These are phyloP conservation scores for Macrochelys suwanniensis DNA, from an alignment of 2,797 vertebrate species.

Conservation along the genomic window DNA sequence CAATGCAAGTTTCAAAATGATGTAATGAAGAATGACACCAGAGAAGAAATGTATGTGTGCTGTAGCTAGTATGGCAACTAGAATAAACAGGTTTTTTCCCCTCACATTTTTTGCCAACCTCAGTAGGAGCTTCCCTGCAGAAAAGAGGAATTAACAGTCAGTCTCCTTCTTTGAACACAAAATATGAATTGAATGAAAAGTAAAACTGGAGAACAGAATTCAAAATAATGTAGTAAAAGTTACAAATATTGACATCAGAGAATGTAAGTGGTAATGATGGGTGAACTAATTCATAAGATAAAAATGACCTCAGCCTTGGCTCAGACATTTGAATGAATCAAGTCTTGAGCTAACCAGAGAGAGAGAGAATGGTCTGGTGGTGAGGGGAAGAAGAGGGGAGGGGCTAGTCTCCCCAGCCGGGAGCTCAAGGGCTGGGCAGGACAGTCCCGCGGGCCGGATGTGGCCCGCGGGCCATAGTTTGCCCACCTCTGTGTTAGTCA, in stretches of 20 bases:
- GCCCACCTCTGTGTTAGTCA: too few relatives aligned
- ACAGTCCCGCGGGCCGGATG: too few relatives aligned
- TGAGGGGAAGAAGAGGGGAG: not conserved
- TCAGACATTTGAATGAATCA: not conserved
- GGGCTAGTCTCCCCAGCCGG: too few relatives aligned
- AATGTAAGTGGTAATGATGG: conserved; percentile 9
- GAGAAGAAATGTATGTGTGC: conserved; percentile 37
- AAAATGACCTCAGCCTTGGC: fast-evolving
- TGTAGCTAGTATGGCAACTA: conserved; percentile 39
- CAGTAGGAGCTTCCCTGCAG: conserved; percentile 27
- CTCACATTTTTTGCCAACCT: conserved; percentile 10
- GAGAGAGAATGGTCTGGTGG: not conserved
- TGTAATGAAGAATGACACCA: conserved; percentile 60
- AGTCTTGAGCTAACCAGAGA: not conserved
- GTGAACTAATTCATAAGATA: not conserved
- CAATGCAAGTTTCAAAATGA: conserved; percentile 27
- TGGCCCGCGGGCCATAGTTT: too few relatives aligned
- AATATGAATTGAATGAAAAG: conserved; percentile 42
- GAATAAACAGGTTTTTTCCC: conserved; percentile 36
- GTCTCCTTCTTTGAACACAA: conserved; percentile 13
- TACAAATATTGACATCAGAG: conserved; percentile 39
- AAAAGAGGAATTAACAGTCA: conserved; percentile 36
- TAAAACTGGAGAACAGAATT: conserved; percentile 36
- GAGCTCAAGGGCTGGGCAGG: too few relatives aligned
- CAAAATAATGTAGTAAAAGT: conserved; percentile 57